These are phyloP conservation scores for Darevskia nairensis DNA, from an alignment of 2,797 vertebrate species.

Conservation along the genomic window DNA sequence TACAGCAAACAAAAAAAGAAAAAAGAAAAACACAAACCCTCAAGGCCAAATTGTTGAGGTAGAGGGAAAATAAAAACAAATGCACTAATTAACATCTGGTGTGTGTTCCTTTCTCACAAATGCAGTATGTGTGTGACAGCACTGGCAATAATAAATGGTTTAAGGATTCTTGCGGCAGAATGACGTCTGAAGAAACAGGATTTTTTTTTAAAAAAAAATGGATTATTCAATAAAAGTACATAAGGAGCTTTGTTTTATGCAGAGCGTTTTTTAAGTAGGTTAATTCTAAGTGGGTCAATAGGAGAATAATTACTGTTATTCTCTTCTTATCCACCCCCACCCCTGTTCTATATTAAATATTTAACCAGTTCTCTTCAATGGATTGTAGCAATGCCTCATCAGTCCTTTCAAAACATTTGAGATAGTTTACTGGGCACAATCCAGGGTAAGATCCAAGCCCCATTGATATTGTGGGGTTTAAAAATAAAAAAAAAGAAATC, in stretches of 20 bases:
- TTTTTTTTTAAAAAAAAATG: conserved; percentile 29
- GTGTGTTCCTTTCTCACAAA: conserved; percentile 74
- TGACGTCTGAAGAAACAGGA: conserved; percentile 73
- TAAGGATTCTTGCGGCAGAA: conserved; percentile 77
- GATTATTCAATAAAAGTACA: conserved; percentile 30
- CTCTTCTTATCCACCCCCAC: not conserved
- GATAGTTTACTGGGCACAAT: not conserved
- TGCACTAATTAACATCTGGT: conserved; percentile 79
- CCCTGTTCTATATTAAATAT: conserved; percentile 32
- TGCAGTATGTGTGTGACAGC: conserved; percentile 77
- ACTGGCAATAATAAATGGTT: conserved; percentile 76
- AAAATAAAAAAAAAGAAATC: no score
- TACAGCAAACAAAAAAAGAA: conserved; percentile 63
- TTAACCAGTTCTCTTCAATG: conserved; percentile 1
- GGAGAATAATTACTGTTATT: conserved; percentile 26
- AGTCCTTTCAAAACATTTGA: not conserved
- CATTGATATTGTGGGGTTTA: not conserved
- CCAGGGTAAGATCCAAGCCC: not conserved
- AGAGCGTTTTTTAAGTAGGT: conserved; percentile 18
- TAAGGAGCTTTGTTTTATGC: conserved; percentile 30
- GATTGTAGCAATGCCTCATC: not conserved
- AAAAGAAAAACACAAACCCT: conserved; percentile 67
- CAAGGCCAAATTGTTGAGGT: conserved; percentile 75
- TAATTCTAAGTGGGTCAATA: not conserved
- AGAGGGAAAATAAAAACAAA: conserved; percentile 69